phyloP scores from a whole-genome alignment of 1,140 invertebrate genomes.

The fruit fly (Drosophila melanogaster) region Release_6_plus_ISO1_MT NT_037436.4:4129501-4130000 shows the following conservation, averaged over 20 bases:
- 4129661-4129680: constrained; percentile 86
- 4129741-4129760: constrained; percentile 90
- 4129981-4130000: background rate
- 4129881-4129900: constrained; percentile 30
- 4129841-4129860: constrained; percentile 29
- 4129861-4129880: constrained; percentile 41
- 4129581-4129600: constrained; percentile 20
- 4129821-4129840: constrained; percentile 24
- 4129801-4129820: constrained; percentile 47
- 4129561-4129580: constrained; percentile 42
- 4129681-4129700: constrained; percentile 85
- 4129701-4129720: constrained; percentile 90
- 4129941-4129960: constrained; percentile 48
- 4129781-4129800: constrained; percentile 84
- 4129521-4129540: constrained; percentile 25
- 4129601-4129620: constrained; percentile 17
- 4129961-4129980: constrained; percentile 27
- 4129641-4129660: constrained; percentile 88
- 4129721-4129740: constrained; percentile 95
- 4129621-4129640: constrained; percentile 8
- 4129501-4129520: constrained; percentile 34
- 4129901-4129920: constrained; percentile 25
- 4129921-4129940: constrained; percentile 52
- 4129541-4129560: constrained; percentile 42
- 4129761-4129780: constrained; percentile 86